phyloP scores from a whole-genome alignment of 2,888 invertebrate species.

The Ganaspis brasiliensis region DNA sequence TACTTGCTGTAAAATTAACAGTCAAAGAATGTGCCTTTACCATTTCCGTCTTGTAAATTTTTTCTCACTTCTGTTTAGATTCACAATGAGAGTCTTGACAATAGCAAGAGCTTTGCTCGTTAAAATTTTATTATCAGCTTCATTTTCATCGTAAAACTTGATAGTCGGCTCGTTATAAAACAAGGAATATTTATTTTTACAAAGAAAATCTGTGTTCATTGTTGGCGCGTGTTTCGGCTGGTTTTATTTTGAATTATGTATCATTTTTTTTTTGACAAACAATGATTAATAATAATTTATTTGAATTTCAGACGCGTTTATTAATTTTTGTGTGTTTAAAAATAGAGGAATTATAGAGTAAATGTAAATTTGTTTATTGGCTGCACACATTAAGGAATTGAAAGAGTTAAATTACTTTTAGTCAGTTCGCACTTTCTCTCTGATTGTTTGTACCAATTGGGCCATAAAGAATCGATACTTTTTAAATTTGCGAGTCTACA shows the following conservation, averaged over 20 bases:
- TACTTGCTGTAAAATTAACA: not conserved
- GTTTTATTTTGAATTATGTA: no score
- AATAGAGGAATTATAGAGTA: not conserved
- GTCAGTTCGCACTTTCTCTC: not conserved
- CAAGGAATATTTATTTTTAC: not conserved
- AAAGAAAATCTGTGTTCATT: no score
- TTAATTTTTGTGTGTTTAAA: not conserved
- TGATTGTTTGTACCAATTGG: conserved; percentile 12
- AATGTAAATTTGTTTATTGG: conserved; percentile 21
- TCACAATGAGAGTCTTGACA: not conserved
- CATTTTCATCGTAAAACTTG: not conserved
- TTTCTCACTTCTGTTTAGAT: not conserved
- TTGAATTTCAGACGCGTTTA: not conserved
- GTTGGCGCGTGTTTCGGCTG: no score
- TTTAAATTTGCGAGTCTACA: not conserved
- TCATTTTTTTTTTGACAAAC: no score
- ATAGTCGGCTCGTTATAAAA: not conserved
- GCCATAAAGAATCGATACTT: conserved; percentile 30
- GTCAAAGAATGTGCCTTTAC: not conserved
- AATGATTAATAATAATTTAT: no score
- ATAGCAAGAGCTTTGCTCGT: not conserved
- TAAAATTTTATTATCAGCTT: not conserved
- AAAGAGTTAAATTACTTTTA: conserved; percentile 18
- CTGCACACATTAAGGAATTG: conserved; percentile 4
- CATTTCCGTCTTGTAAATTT: not conserved